Conservation (phyloP, 2,888 invertebrate species). For the Saturnia japonica region DNA sequence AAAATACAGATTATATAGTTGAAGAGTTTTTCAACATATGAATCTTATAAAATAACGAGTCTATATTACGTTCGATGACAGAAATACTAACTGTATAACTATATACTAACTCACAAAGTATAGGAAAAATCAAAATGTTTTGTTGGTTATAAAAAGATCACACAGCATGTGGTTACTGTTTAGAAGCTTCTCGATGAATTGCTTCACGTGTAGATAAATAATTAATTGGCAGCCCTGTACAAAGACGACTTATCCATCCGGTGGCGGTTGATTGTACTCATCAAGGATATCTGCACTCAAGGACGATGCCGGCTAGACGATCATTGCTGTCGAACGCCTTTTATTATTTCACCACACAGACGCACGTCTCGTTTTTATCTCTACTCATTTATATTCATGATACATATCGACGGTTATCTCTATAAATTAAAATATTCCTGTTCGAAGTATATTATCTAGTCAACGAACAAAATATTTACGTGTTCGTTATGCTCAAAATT, state of each 20-base stretch:
- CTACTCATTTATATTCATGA: conserved; percentile 79
- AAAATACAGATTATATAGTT: background rate
- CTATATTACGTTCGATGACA: background rate
- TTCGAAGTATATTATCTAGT: conserved; percentile 52
- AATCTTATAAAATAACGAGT: background rate
- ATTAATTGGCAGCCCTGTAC: conserved; percentile 75
- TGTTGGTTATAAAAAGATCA: background rate
- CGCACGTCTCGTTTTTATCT: conserved; percentile 71
- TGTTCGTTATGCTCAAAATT: conserved; percentile 35
- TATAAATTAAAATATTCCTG: conserved; percentile 73
- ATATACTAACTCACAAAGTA: conserved; percentile 5
- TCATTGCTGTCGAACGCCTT: conserved; percentile 70
- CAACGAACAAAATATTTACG: conserved; percentile 41
- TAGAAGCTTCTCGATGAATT: conserved; percentile 15
- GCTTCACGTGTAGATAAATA: conserved; percentile 46
- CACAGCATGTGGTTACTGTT: conserved; percentile 17
- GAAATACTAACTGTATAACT: background rate
- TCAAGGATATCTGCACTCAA: conserved; percentile 81
- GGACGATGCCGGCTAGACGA: conserved; percentile 77
- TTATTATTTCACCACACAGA: conserved; percentile 73
- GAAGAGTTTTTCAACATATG: background rate
- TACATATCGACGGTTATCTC: conserved; percentile 74
- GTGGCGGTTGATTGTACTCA: conserved; percentile 82
- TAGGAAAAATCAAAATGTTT: conserved; percentile 7
- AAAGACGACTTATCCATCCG: conserved; percentile 72